Conservation (phyloP, 2,797 vertebrate genomes). For the Typhlichthys subterraneus region DNA sequence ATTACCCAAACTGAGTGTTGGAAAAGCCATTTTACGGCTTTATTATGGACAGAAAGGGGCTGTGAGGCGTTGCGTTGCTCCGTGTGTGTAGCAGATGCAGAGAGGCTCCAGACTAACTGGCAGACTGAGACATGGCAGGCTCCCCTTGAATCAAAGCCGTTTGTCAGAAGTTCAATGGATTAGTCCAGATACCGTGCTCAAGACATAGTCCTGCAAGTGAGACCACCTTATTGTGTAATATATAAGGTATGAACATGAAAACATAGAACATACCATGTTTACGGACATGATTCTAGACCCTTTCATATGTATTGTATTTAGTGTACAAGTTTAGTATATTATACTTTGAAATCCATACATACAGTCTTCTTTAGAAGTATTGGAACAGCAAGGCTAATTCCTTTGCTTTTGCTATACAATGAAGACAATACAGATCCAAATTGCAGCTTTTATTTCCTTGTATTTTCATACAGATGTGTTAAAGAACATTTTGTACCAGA, state of each 20-base stretch:
- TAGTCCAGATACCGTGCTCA: slow-evolving; percentile 4
- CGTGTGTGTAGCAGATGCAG: slow-evolving; percentile 78
- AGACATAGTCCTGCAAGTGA: slow-evolving; percentile 20
- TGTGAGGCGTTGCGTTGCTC: slow-evolving; percentile 45
- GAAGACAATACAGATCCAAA: no score
- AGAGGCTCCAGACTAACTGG: slow-evolving; percentile 72
- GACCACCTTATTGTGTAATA: slow-evolving; percentile 7
- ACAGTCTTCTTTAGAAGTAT: no score
- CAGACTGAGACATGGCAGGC: slow-evolving; percentile 46
- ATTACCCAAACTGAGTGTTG: slow-evolving; percentile 73
- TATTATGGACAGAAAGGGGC: slow-evolving; percentile 54
- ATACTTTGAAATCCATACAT: no score
- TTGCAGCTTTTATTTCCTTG: no score
- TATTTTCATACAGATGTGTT: no score
- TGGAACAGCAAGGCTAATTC: no score
- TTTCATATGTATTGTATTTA: no score
- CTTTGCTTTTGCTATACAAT: no score
- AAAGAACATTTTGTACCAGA: no score
- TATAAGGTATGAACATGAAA: background rate
- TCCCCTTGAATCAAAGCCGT: slow-evolving; percentile 38
- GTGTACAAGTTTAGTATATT: no score
- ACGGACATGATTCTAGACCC: no score
- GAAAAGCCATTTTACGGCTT: slow-evolving; percentile 56
- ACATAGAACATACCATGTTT: no score
- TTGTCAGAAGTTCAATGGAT: slow-evolving; percentile 32